phyloP scores from a whole-genome alignment of 2,888 invertebrate genomes.

The Acleris cristana region DNA sequence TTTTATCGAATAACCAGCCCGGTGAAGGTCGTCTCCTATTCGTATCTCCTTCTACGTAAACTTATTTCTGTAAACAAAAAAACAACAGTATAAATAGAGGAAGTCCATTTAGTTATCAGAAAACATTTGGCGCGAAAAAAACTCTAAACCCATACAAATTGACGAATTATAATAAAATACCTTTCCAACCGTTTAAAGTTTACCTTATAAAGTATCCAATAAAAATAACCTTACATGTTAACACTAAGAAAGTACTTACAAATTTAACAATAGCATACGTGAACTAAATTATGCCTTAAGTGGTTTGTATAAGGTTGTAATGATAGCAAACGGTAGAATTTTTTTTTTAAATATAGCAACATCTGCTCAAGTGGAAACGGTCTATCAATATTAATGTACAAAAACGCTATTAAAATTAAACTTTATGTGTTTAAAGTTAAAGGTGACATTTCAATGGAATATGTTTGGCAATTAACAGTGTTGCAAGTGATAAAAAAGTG shows the following conservation, averaged over 20 bases:
- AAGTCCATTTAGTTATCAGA: no score
- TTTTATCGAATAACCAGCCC: no score
- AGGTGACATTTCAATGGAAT: background rate
- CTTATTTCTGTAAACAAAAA: no score
- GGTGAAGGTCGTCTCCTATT: no score
- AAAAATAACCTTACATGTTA: constrained; percentile 35
- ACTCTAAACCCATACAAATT: constrained; percentile 26
- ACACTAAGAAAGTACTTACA: constrained; percentile 32
- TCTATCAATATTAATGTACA: constrained; percentile 37
- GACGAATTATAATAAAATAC: constrained; percentile 24
- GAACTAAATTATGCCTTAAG: constrained; percentile 1
- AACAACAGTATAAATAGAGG: no score
- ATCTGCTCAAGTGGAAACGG: constrained; percentile 51
- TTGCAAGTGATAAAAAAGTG: constrained; percentile 10
- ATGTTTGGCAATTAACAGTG: background rate
- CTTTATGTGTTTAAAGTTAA: background rate
- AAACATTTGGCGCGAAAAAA: constrained; percentile 3
- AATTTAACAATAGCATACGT: background rate
- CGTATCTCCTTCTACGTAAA: no score
- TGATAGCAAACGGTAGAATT: no score
- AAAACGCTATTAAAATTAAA: background rate
- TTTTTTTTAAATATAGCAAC: constrained; percentile 39
- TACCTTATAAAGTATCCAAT: constrained; percentile 17
- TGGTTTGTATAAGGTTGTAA: no score
- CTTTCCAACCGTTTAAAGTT: constrained; percentile 28